These are phyloP conservation scores for Loxodonta africana DNA, from an alignment of 2,113 vertebrate genomes.

Conservation along the genomic window DNA sequence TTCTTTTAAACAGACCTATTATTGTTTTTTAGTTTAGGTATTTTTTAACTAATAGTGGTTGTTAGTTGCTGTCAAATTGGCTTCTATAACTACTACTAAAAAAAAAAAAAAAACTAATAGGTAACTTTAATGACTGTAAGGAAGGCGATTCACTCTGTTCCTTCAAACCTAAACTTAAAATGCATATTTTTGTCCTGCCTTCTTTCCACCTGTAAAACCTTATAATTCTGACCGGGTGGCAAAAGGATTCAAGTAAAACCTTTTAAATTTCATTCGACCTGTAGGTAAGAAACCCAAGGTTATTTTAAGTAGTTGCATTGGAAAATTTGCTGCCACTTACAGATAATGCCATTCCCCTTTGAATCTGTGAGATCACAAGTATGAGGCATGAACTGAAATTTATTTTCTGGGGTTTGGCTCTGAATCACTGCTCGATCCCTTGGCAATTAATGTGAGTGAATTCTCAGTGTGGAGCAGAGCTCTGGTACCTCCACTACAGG, in stretches of 20 bases:
- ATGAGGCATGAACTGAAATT: conserved; percentile 9
- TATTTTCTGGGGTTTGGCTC: conserved; percentile 16
- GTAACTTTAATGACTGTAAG: conserved; percentile 41
- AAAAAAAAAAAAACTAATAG: no score
- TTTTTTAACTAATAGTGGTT: neutral
- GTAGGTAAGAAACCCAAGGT: neutral
- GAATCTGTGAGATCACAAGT: neutral
- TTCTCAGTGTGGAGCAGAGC: conserved; percentile 77
- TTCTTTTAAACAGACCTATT: neutral
- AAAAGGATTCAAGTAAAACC: neutral
- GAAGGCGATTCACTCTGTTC: conserved; percentile 38
- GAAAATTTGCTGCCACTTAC: neutral
- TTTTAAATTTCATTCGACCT: conserved; percentile 36
- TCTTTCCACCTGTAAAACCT: neutral
- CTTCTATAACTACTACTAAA: neutral
- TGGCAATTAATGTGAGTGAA: conserved; percentile 78
- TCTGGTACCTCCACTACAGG: conserved; percentile 85
- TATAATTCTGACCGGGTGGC: neutral
- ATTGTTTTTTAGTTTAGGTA: neutral
- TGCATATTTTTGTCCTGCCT: neutral
- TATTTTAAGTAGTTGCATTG: conserved; percentile 21
- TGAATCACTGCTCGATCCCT: conserved; percentile 36
- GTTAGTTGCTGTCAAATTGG: neutral
- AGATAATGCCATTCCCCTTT: neutral
- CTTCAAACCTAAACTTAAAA: neutral